Evolutionary conservation across 2,888 invertebrate genomes (phyloP), one percentile per base, ranked within the genome.

Genomic region (Andrena trimmerana): DNA sequence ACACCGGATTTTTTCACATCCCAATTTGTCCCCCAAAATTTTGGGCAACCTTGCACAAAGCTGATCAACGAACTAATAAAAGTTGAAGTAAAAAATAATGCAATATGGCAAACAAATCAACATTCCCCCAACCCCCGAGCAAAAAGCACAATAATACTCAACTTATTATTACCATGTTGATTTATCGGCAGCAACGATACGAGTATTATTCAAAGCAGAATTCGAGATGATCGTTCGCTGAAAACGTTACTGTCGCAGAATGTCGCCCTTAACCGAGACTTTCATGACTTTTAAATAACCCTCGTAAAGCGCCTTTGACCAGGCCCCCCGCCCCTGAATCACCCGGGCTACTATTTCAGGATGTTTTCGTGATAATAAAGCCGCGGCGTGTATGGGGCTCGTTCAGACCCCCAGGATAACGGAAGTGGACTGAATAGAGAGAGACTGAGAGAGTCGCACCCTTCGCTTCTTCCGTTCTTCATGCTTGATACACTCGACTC

Each of bases 391-490:
- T 72, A 72, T 70, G 78, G 78, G 81, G 84, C 83, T 77, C 63
- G 83, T 81, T 82, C 88, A 85, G 85, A 85, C 89, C 90, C 57
- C 81, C 84, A 84, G 81, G 84, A 86, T 86, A 87, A 86, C 90
- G 90, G 90, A 91, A 89, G 90, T 89, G 85, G 87, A 88, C 85
- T 87, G 88, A 87, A 85, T 86, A 73, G 87, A 82, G 88, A 84
- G 87, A 71, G 71, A 75, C 50, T 24, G 27, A 73, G 81, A 85
- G 63, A 68, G 68, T 82, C 50, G 85, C 91, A 89, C 92, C 91
- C 90, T 90, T 88, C 84, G 80, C 54, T 76, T 90, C 90, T 92
- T 92, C 91, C 91, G 91, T 83, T 88, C 83, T 88, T 84, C 83
- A 71, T 83, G 77, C 86, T 86, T 87, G 78, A 84, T 86, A 85